These are phyloP conservation scores for Nanorana parkeri DNA, from an alignment of 2,113 vertebrate genomes.

Conservation along the genomic window DNA sequence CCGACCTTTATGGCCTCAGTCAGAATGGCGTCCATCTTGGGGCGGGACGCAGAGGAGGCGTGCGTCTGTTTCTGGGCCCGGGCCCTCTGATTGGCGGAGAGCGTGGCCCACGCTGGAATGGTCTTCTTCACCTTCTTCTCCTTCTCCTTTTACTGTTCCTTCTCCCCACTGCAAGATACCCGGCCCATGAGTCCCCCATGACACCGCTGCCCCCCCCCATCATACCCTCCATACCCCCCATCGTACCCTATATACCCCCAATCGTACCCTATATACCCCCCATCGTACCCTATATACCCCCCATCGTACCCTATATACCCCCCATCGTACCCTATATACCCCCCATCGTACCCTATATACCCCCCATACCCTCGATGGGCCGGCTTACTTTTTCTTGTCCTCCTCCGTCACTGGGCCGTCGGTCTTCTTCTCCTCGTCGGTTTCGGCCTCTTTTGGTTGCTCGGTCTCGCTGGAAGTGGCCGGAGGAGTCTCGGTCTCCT, in stretches of 20 bases:
- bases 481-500: constrained; percentile 75
- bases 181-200: neutral
- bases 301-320: too few relatives aligned
- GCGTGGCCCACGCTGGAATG: constrained; percentile 93
- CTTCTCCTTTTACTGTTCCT: constrained; percentile 88
- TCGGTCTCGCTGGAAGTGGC: constrained; percentile 74
- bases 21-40: constrained; percentile 92
- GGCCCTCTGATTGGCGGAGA: constrained; percentile 86
- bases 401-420: constrained; percentile 78
- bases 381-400: constrained; percentile 86
- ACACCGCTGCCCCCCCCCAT: neutral
- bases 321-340: neutral
- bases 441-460: constrained; percentile 73
- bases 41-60: constrained; percentile 83
- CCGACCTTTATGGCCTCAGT: constrained; percentile 91
- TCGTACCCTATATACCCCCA: too few relatives aligned
- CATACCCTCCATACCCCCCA: too few relatives aligned
- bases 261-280: too few relatives aligned
- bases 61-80: constrained; percentile 83
- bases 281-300: too few relatives aligned
- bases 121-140: constrained; percentile 94
- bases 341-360: neutral
- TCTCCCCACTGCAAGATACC: constrained; percentile 75
- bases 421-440: constrained; percentile 66
- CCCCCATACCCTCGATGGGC: neutral